Percentiles rank a stretch among this genome's conserved stretches.
These are phyloP conservation scores for Leptarthrus brevirostris DNA, from an alignment of 2,888 invertebrate genomes.

Conservation along the genomic window DNA sequence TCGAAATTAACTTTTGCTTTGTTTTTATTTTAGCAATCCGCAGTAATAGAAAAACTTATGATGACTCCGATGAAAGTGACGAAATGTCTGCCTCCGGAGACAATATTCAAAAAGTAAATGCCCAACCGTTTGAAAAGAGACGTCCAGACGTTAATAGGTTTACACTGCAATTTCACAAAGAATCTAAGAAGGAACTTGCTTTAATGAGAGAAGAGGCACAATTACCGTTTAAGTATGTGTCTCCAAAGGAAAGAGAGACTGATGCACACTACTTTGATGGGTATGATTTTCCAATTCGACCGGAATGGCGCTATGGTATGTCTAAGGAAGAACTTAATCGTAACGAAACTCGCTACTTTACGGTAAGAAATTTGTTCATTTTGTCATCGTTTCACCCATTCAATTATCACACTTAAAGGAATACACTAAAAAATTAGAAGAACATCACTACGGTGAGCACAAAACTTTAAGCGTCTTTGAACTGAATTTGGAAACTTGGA, in stretches of 20 bases:
- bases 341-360: conserved; percentile 85
- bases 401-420: conserved; percentile 70
- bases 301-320: conserved; percentile 85
- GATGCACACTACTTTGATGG: conserved; percentile 75
- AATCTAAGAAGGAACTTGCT: conserved; percentile 79
- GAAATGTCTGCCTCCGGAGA: conserved; percentile 60
- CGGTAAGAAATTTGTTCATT: conserved; percentile 55
- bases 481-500: conserved; percentile 94
- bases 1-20: too few relatives aligned
- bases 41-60: background rate
- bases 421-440: conserved; percentile 77
- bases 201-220: conserved; percentile 75
- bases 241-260: conserved; percentile 76
- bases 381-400: background rate
- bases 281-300: conserved; percentile 85
- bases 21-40: background rate
- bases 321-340: conserved; percentile 78
- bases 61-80: conserved; percentile 63
- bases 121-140: conserved; percentile 70
- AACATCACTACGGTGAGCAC: conserved; percentile 69
- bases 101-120: conserved; percentile 71
- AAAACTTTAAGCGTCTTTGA: conserved; percentile 87
- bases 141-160: conserved; percentile 75
- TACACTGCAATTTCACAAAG: conserved; percentile 85
- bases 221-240: conserved; percentile 67